A percentile compares a stretch with the other conserved stretches of the same genome.
These are phyloP conservation scores for Hephaestus fuliginosus DNA, from an alignment of 2,797 vertebrate genomes.

Conservation along the genomic window DNA sequence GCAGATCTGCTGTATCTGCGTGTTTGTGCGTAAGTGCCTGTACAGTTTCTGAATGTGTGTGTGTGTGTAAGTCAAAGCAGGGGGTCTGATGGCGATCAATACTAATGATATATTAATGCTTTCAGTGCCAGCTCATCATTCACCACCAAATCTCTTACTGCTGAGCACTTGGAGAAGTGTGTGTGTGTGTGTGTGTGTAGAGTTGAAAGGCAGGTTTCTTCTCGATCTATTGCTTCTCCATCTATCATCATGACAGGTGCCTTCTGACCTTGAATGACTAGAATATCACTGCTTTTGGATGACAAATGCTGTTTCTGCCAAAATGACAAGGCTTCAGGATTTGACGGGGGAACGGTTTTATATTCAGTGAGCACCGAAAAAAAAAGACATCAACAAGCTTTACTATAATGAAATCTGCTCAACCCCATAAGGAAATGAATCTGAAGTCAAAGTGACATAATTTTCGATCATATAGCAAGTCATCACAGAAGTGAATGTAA, in stretches of 20 bases:
- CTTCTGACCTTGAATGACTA: conserved; percentile 68
- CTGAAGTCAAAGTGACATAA: background rate
- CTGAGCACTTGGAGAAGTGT: conserved; percentile 43
- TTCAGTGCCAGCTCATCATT: conserved; percentile 87
- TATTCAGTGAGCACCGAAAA: conserved; percentile 16
- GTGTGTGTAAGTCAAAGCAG: conserved; percentile 48
- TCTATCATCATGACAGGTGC: conserved; percentile 77
- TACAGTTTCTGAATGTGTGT: conserved; percentile 36
- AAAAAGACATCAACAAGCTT: background rate
- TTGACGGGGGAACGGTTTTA: conserved; percentile 4
- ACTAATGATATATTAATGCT: conserved; percentile 96
- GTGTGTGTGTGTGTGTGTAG: conserved; percentile 10
- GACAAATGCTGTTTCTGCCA: conserved; percentile 48
- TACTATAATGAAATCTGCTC: conserved; percentile 1
- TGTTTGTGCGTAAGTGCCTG: conserved; percentile 50
- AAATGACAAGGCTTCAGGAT: conserved; percentile 25
- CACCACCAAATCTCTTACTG: conserved; percentile 78
- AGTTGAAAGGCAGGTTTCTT: conserved; percentile 60
- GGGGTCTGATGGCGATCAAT: conserved; percentile 90
- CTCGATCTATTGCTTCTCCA: conserved; percentile 72
- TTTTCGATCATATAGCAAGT: background rate
- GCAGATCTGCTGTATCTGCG: conserved; percentile 65
- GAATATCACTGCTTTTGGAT: conserved; percentile 55
- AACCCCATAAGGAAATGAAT: background rate
- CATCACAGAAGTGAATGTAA: background rate